A percentile compares a stretch with the other conserved stretches of the same genome.
Evolutionary conservation across 2,797 vertebrate species (phyloP).

Genomic region (Pitangus sulphuratus): DNA sequence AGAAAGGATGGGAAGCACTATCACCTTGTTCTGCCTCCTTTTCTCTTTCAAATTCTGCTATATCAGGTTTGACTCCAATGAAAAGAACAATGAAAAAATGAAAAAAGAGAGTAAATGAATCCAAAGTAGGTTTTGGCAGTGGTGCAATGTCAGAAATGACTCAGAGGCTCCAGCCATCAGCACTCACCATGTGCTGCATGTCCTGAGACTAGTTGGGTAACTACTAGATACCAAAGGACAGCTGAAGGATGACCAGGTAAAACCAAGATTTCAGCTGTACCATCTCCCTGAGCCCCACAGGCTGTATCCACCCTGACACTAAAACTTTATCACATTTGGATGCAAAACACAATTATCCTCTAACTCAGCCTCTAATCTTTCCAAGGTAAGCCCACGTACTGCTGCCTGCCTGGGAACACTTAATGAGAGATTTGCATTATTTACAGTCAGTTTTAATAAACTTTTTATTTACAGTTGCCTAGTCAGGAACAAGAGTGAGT

Average conservation of each 20-base stretch:
- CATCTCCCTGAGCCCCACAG: neutral
- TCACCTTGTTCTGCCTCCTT: neutral
- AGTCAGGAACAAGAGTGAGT: slow-evolving; percentile 20
- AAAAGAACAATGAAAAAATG: neutral
- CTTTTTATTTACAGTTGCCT: slow-evolving; percentile 29
- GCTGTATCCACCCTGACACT: neutral
- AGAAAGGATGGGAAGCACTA: neutral
- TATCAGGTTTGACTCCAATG: too few species aligned
- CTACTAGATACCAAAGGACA: neutral
- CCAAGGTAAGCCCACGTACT: slow-evolving; percentile 33
- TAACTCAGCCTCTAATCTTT: slow-evolving; percentile 44
- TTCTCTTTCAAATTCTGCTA: neutral
- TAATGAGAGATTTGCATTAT: slow-evolving; percentile 64
- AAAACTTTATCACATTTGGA: slow-evolving; percentile 44
- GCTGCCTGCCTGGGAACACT: slow-evolving; percentile 49
- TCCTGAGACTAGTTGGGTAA: neutral
- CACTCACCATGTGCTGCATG: neutral
- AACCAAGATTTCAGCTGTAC: neutral
- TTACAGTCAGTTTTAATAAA: slow-evolving; percentile 48
- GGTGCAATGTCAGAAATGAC: too few species aligned
- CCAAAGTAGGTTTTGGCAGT: rapidly evolving
- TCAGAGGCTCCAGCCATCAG: neutral
- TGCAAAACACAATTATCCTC: slow-evolving; percentile 65
- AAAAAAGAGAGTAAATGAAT: neutral
- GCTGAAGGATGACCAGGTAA: neutral